Evolutionary conservation across 2,888 invertebrate species (phyloP).

Genomic region (Microctonus hyperodae): DNA sequence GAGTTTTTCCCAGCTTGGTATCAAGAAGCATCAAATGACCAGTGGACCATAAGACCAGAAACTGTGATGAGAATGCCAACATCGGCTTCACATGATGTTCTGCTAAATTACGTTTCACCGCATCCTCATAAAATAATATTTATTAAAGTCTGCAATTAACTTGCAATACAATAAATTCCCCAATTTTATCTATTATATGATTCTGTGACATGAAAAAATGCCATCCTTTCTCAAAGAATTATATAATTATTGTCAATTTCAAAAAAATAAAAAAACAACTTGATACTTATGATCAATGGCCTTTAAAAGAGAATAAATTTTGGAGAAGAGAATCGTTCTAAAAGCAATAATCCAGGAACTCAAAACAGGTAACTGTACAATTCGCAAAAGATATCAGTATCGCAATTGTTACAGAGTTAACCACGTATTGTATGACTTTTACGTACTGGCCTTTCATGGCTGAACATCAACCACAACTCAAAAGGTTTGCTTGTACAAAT

Average conservation of each 20-base stretch:
- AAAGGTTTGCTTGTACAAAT: slow-evolving; percentile 19
- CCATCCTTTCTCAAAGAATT: neutral
- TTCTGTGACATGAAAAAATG: neutral
- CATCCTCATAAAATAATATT: neutral
- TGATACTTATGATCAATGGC: neutral
- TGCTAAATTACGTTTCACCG: neutral
- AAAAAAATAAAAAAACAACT: neutral
- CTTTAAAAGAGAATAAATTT: too few relatives aligned
- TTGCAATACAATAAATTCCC: neutral
- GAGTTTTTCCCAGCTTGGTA: slow-evolving; percentile 21
- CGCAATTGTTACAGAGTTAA: slow-evolving; percentile 37
- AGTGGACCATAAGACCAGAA: slow-evolving; percentile 31
- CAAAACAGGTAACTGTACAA: slow-evolving; percentile 18
- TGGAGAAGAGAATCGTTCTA: neutral
- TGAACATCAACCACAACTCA: slow-evolving; percentile 18
- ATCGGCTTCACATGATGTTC: slow-evolving; percentile 7
- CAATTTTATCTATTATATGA: neutral
- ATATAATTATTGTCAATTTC: neutral
- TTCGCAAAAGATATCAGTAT: slow-evolving; percentile 31
- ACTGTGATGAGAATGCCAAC: slow-evolving; percentile 2
- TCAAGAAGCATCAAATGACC: slow-evolving; percentile 27
- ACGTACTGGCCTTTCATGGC: slow-evolving; percentile 1
- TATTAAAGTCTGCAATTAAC: slow-evolving; percentile 20
- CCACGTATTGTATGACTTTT: slow-evolving; percentile 3
- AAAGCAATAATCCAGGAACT: slow-evolving; percentile 1